Evolutionary conservation across 2,113 vertebrate species (phyloP).

Genomic region (Dipodomys merriami): DNA sequence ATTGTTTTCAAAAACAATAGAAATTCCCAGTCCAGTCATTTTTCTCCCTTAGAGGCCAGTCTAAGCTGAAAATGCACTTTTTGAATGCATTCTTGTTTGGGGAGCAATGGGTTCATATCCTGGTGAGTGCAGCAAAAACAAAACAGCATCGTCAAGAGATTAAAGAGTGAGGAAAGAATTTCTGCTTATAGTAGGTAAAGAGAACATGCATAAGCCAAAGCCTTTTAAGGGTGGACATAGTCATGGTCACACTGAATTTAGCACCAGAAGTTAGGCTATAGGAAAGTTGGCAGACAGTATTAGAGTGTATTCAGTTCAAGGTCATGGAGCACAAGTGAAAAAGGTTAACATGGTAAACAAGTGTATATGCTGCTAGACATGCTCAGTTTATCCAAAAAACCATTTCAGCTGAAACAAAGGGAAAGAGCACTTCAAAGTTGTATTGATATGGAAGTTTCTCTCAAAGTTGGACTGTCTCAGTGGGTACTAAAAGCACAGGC

Average conservation of each 20-base stretch:
- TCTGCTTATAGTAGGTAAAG: background rate
- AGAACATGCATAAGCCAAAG: too few relatives aligned
- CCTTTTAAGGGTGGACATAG: too few relatives aligned
- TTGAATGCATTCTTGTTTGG: too few relatives aligned
- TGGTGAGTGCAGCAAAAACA: background rate
- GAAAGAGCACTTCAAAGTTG: background rate
- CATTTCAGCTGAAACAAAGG: background rate
- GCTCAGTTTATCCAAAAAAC: background rate
- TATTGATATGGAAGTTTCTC: background rate
- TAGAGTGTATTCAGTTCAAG: background rate
- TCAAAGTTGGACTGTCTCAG: background rate
- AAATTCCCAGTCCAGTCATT: background rate
- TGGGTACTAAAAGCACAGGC: background rate
- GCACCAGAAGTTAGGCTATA: background rate
- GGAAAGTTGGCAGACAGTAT: background rate
- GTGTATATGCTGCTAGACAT: too few relatives aligned
- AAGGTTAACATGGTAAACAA: background rate
- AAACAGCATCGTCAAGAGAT: background rate
- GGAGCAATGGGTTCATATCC: background rate
- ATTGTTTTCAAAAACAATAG: background rate
- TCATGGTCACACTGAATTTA: background rate
- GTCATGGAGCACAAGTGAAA: background rate
- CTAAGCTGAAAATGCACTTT: background rate
- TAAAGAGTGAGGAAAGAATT: background rate
- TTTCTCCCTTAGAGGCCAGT: background rate